Conservation (phyloP, 1,140 invertebrate genomes). For the Vanessa atalanta region DNA sequence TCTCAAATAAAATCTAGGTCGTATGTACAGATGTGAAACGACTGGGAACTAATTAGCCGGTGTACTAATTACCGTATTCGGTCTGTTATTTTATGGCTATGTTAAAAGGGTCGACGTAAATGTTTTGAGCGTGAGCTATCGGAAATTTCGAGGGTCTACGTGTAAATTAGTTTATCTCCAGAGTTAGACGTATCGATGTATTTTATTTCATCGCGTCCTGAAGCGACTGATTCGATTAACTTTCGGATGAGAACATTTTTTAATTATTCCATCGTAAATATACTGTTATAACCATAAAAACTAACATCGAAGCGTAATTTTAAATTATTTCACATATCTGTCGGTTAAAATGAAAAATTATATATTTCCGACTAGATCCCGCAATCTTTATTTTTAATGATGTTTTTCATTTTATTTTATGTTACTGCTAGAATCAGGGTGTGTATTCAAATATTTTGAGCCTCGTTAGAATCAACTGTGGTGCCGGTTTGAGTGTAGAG, state of each 20-base stretch:
- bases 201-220: not conserved
- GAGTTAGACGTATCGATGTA: not conserved
- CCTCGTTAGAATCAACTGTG: conserved; percentile 74
- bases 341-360: not conserved
- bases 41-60: conserved; percentile 45
- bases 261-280: not conserved
- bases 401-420: conserved; percentile 38
- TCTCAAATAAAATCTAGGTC: conserved; percentile 41
- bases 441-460: conserved; percentile 67
- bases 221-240: not conserved
- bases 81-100: conserved; percentile 33
- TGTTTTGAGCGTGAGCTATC: conserved; percentile 23
- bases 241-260: not conserved
- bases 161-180: conserved; percentile 18
- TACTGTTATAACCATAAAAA: not conserved
- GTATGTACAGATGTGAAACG: conserved; percentile 37
- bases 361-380: conserved; percentile 15
- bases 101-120: conserved; percentile 30
- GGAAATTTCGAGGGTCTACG: conserved; percentile 20
- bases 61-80: conserved; percentile 42
- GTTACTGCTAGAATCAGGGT: conserved; percentile 25
- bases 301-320: not conserved
- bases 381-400: conserved; percentile 39
- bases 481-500: conserved; percentile 60
- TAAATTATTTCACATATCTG: not conserved